These are phyloP conservation scores for Oryzias javanicus DNA, from an alignment of 2,113 vertebrate genomes.

Conservation along the genomic window DNA sequence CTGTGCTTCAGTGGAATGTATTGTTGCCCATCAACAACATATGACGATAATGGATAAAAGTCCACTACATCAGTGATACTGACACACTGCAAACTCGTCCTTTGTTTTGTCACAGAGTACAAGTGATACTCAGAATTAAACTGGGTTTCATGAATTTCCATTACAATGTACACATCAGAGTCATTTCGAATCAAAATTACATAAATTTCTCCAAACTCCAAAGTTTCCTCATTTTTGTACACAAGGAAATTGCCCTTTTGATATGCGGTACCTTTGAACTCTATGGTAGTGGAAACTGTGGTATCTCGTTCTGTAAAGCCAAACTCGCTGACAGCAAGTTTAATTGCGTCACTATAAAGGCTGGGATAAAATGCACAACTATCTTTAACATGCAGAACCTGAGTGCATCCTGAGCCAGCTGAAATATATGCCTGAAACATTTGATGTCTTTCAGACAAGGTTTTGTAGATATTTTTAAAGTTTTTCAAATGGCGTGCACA, in stretches of 20 bases:
- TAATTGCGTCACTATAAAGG: constrained; percentile 41
- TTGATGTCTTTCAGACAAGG: no score
- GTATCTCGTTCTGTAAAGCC: constrained; percentile 1
- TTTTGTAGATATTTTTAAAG: no score
- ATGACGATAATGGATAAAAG: not conserved
- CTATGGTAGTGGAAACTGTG: constrained; percentile 23
- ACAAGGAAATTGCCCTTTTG: constrained; percentile 1
- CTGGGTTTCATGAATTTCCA: not conserved
- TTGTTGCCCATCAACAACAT: no score
- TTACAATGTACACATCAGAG: not conserved
- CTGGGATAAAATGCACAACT: constrained; percentile 33
- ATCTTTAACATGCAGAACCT: constrained; percentile 40
- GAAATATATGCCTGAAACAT: no score
- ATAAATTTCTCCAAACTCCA: not conserved
- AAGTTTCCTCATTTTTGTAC: not conserved
- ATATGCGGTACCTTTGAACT: constrained; percentile 1
- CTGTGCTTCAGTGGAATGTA: no score
- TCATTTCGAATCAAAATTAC: not conserved
- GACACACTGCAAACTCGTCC: not conserved
- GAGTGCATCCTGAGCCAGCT: no score
- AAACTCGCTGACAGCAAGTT: constrained; percentile 41
- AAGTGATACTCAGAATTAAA: not conserved
- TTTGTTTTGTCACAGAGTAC: not conserved
- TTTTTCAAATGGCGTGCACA: no score
- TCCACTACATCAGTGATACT: not conserved